Percentiles rank a stretch among this genome's conserved stretches.
phyloP scores from a whole-genome alignment of 2,113 vertebrate genomes.

The Acanthisitta chloris region DNA sequence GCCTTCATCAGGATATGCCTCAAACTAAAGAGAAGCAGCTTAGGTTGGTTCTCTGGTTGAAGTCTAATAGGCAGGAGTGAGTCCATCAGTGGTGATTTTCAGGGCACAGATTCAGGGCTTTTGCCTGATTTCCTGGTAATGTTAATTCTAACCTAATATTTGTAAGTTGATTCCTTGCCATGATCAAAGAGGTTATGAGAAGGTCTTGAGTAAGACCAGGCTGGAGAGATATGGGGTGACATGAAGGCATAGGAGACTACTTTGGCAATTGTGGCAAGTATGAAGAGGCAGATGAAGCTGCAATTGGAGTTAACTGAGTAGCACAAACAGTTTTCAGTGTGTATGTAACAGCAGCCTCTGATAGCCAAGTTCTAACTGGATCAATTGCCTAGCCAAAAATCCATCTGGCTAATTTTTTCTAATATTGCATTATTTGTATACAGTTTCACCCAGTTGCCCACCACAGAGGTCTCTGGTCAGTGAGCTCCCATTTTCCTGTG shows the following conservation, averaged over 20 bases:
- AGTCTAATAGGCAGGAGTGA: neutral
- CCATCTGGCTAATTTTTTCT: neutral
- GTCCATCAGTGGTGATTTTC: neutral
- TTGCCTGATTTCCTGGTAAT: neutral
- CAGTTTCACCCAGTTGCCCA: neutral
- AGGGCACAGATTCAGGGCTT: neutral
- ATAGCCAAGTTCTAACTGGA: neutral
- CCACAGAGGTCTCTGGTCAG: neutral
- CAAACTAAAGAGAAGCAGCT: neutral
- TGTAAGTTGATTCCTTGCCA: neutral
- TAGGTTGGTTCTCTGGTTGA: neutral
- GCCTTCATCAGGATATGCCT: neutral
- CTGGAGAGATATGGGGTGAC: neutral
- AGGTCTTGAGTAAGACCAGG: neutral
- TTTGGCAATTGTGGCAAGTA: neutral
- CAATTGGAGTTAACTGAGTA: neutral
- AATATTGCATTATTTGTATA: neutral
- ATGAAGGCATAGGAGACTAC: neutral
- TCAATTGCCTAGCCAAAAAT: neutral
- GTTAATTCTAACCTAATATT: neutral
- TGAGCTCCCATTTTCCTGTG: rapidly evolving
- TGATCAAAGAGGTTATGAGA: neutral
- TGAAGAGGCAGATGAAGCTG: neutral
- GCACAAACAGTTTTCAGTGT: neutral
- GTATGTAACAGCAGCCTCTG: neutral